These are phyloP conservation scores for Oscheius sp. DNA, from an alignment of 2,888 invertebrate genomes.

Conservation along the genomic window DNA sequence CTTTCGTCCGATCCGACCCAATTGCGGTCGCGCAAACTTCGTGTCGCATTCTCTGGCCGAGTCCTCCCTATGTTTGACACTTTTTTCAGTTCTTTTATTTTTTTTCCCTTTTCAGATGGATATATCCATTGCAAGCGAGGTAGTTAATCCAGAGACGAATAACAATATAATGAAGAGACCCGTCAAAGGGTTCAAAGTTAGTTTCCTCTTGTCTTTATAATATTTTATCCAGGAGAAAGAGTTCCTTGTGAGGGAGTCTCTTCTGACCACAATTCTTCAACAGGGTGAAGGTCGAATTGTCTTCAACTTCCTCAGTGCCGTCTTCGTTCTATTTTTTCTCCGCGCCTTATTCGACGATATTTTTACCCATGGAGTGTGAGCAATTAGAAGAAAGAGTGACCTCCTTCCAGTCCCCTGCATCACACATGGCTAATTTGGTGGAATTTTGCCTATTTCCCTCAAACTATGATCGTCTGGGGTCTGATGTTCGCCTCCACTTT, in stretches of 20 bases:
- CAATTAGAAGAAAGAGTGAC: not conserved
- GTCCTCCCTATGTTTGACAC: not conserved
- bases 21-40: conserved; percentile 25
- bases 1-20: conserved; percentile 28
- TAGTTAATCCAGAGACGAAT: conserved; percentile 18
- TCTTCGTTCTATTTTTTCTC: conserved; percentile 59
- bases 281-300: conserved; percentile 55
- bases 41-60: not conserved
- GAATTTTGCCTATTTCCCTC: conserved; percentile 65
- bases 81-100: not conserved
- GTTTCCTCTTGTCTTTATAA: too few species aligned
- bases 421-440: conserved; percentile 68
- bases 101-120: conserved; percentile 13
- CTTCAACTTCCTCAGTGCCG: conserved; percentile 63
- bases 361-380: conserved; percentile 59
- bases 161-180: conserved; percentile 15
- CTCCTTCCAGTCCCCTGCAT: conserved; percentile 58
- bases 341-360: conserved; percentile 60
- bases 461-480: conserved; percentile 62
- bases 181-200: conserved; percentile 15
- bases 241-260: conserved; percentile 17
- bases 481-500: conserved; percentile 62
- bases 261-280: conserved; percentile 42
- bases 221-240: conserved; percentile 17
- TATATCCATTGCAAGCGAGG: not conserved